A percentile compares a stretch with the other conserved stretches of the same genome.
Evolutionary conservation across 2,797 vertebrate genomes (phyloP).

Genomic region (Lagocephalus sceleratus): DNA sequence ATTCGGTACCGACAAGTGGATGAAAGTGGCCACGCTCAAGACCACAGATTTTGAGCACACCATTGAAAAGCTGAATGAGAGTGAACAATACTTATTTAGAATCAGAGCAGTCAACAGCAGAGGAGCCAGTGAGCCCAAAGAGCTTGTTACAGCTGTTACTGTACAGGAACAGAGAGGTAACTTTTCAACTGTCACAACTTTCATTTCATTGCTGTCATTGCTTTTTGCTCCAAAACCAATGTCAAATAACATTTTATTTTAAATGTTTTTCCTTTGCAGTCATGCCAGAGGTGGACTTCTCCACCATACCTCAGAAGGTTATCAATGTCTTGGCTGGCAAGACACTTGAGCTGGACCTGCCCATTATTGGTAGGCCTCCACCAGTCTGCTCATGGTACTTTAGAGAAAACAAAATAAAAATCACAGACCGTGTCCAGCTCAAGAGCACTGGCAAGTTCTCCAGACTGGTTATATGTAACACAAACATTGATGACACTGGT

Average conservation of each 20-base stretch:
- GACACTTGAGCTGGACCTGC: slow-evolving; percentile 88
- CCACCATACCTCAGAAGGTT: slow-evolving; percentile 90
- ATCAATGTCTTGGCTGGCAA: slow-evolving; percentile 88
- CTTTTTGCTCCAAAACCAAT: not conserved
- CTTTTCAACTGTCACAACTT: not conserved
- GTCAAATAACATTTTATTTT: not conserved
- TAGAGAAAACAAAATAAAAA: slow-evolving; percentile 83
- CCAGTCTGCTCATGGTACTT: slow-evolving; percentile 92
- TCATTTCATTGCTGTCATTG: no score
- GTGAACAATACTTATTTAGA: slow-evolving; percentile 94
- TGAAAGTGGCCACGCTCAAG: slow-evolving; percentile 94
- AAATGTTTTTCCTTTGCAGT: slow-evolving; percentile 69
- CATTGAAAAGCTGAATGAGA: slow-evolving; percentile 92
- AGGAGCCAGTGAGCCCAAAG: slow-evolving; percentile 89
- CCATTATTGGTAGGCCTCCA: slow-evolving; percentile 90
- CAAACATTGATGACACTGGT: slow-evolving; percentile 91
- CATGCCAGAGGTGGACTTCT: slow-evolving; percentile 87
- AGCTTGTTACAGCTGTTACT: slow-evolving; percentile 88
- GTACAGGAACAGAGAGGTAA: slow-evolving; percentile 94
- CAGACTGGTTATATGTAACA: slow-evolving; percentile 87
- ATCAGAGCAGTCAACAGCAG: slow-evolving; percentile 92
- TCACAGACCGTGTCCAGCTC: slow-evolving; percentile 86
- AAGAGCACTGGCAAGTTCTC: slow-evolving; percentile 85
- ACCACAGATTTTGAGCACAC: slow-evolving; percentile 87
- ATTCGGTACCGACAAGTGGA: slow-evolving; percentile 94